These are phyloP conservation scores for Drosophila ambigua DNA, from an alignment of 1,140 invertebrate species.

Conservation along the genomic window DNA sequence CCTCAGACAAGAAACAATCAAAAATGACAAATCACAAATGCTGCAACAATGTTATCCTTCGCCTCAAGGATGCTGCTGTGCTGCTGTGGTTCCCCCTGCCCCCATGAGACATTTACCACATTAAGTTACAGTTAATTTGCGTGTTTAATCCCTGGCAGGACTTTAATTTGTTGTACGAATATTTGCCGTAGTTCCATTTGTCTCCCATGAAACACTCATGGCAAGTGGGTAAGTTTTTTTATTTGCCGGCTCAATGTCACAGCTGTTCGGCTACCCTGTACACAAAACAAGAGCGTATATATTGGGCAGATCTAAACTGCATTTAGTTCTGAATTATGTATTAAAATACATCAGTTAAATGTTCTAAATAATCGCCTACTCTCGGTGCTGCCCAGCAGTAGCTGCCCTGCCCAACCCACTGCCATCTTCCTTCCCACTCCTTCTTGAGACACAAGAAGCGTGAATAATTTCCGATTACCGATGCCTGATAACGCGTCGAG, in stretches of 20 bases:
- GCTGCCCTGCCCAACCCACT: constrained; percentile 38
- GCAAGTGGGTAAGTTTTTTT: constrained; percentile 22
- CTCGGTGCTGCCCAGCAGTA: no score
- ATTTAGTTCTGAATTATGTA: not conserved
- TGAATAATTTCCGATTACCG: constrained; percentile 48
- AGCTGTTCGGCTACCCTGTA: constrained; percentile 7
- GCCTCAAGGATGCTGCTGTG: constrained; percentile 9
- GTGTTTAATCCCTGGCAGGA: constrained; percentile 16
- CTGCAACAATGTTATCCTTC: constrained; percentile 5
- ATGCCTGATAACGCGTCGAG: constrained; percentile 56
- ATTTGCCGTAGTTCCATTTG: not conserved
- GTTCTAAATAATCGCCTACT: no score
- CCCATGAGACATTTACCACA: not conserved
- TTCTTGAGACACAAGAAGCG: constrained; percentile 33
- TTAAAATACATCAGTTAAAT: not conserved
- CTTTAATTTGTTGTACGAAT: not conserved
- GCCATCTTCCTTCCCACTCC: constrained; percentile 1
- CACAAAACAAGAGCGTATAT: no score
- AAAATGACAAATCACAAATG: constrained; percentile 7
- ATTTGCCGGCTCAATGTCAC: constrained; percentile 2
- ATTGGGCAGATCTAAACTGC: not conserved
- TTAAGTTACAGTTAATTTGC: not conserved
- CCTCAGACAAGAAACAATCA: not conserved
- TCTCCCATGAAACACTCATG: not conserved
- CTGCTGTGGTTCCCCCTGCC: no score